Percentiles rank a stretch among this genome's conserved stretches.
Evolutionary conservation across 1,140 invertebrate genomes (phyloP).

Genomic region (Euschistus heros): DNA sequence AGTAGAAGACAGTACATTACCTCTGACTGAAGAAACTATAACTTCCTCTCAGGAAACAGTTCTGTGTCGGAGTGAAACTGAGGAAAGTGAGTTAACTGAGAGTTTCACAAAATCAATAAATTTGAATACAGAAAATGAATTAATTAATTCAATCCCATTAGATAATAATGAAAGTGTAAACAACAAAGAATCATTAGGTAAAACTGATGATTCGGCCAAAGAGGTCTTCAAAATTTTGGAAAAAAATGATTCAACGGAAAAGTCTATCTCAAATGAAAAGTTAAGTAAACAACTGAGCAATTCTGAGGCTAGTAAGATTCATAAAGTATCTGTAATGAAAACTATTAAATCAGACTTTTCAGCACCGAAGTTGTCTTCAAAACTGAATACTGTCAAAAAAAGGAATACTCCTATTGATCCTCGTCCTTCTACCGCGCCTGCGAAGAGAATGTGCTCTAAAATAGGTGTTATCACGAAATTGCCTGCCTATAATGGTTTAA

Average conservation of each 20-base stretch:
- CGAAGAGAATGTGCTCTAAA: slow-evolving; percentile 17
- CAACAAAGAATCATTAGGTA: background rate
- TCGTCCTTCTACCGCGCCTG: background rate
- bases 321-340: background rate
- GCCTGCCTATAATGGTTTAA: slow-evolving; percentile 30
- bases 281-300: background rate
- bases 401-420: background rate
- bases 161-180: background rate
- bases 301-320: background rate
- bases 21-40: slow-evolving; percentile 4
- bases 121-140: background rate
- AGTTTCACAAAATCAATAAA: slow-evolving; percentile 3
- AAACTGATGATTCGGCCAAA: background rate
- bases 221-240: background rate
- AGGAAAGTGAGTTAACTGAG: slow-evolving; percentile 5
- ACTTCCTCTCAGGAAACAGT: background rate
- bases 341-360: background rate
- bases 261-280: background rate
- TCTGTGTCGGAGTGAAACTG: background rate
- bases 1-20: background rate
- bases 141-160: slow-evolving; percentile 11
- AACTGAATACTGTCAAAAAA: background rate
- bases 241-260: background rate
- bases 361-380: background rate
- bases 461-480: slow-evolving; percentile 20